These are phyloP conservation scores for Scaptomyza parva DNA, from an alignment of 2,888 invertebrate genomes.

Conservation along the genomic window DNA sequence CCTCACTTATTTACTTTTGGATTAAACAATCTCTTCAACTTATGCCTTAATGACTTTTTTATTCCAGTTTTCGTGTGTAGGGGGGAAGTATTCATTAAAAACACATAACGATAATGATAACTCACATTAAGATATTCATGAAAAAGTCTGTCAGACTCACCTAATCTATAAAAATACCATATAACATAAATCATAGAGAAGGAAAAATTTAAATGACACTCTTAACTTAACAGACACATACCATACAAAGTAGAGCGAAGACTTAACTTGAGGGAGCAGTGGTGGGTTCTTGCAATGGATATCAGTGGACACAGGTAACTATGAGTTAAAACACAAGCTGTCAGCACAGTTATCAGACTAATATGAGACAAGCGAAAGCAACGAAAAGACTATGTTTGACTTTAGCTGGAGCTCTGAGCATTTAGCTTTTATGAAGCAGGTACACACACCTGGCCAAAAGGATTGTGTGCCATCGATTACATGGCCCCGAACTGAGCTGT, in stretches of 20 bases:
- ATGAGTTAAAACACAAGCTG: constrained; percentile 39
- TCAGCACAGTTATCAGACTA: constrained; percentile 41
- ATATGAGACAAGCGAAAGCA: constrained; percentile 23
- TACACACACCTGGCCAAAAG: constrained; percentile 32
- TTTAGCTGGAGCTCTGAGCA: constrained; percentile 27
- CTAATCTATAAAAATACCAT: too few relatives aligned
- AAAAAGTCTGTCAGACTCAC: too few relatives aligned
- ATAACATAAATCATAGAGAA: not conserved
- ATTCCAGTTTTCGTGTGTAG: too few relatives aligned
- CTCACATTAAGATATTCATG: too few relatives aligned
- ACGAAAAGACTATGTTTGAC: constrained; percentile 36
- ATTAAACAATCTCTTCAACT: too few relatives aligned
- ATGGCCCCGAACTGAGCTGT: constrained; percentile 46
- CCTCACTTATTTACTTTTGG: too few relatives aligned
- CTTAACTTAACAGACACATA: not conserved
- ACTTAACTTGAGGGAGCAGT: not conserved
- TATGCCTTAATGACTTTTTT: too few relatives aligned
- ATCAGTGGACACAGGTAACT: constrained; percentile 28
- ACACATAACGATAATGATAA: too few relatives aligned
- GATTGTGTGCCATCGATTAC: constrained; percentile 35
- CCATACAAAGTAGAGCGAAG: not conserved
- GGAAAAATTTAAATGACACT: not conserved
- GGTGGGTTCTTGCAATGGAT: too few relatives aligned
- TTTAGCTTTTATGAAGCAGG: constrained; percentile 10
- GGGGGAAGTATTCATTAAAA: too few relatives aligned